Conservation (phyloP, 2,797 vertebrate species). For the Novumbra hubbsi region DNA sequence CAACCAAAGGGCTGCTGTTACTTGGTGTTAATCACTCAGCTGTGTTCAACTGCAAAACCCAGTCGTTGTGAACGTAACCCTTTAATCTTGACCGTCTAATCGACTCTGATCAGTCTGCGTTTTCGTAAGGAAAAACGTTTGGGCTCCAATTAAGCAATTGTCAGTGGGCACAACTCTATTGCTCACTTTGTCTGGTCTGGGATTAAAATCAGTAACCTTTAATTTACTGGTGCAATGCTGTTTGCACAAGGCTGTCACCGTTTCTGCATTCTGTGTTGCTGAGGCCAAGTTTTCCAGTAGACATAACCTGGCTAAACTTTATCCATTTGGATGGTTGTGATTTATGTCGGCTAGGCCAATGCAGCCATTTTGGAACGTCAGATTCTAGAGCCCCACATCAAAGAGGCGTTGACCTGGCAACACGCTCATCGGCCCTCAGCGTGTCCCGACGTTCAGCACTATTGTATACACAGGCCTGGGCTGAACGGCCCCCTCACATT, state of each 20-base stretch:
- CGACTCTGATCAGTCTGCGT: neutral
- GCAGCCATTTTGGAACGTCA: slow-evolving; percentile 9
- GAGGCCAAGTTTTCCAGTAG: neutral
- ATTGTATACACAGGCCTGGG: slow-evolving; percentile 19
- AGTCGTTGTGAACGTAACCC: slow-evolving; percentile 15
- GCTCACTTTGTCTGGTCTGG: too few relatives aligned
- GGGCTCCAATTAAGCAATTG: too few relatives aligned
- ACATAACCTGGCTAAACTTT: neutral
- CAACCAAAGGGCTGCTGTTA: neutral
- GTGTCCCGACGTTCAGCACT: neutral
- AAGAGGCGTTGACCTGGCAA: slow-evolving; percentile 12
- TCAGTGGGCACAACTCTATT: too few relatives aligned
- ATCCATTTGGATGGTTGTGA: neutral
- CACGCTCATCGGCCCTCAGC: slow-evolving; percentile 5
- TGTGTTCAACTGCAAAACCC: slow-evolving; percentile 56
- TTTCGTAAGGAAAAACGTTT: too few relatives aligned
- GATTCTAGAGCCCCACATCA: slow-evolving; percentile 17
- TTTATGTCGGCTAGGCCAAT: slow-evolving; percentile 21
- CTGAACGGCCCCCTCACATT: slow-evolving; percentile 42
- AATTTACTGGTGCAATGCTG: too few relatives aligned
- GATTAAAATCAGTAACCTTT: too few relatives aligned
- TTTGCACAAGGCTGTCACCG: too few relatives aligned
- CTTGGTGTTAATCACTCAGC: neutral
- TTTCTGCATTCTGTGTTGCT: slow-evolving; percentile 15
- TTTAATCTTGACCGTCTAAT: neutral